Evolutionary conservation across 2,113 vertebrate species (phyloP), one percentile per base, ranked within the genome.

Genomic region (Glaucomys volans): DNA sequence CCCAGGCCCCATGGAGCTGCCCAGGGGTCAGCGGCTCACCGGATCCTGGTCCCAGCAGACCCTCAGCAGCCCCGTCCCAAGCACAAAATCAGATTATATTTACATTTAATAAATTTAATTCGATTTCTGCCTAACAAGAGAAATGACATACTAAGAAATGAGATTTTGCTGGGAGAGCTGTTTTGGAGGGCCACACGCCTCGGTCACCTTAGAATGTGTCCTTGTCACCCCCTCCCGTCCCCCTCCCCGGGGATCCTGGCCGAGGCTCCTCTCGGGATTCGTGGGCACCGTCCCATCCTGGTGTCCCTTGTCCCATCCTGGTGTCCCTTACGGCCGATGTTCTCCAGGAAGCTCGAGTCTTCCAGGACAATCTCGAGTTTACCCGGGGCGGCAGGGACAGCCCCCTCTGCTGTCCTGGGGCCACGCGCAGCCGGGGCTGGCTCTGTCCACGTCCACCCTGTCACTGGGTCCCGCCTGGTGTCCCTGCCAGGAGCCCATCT

Each of bases 61-160:
- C 54, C 20, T 57, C 54, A 22, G 54, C 54, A 1, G 40, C 40
- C 62, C 75, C 44, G 8, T 30, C 47, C 80, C 59, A 37, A 18
- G 50, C 13, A 88, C 59, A 94, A 67, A 96, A 80, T 77, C 17
- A 77, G 95, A 82, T 95, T 91, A 72, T 42, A 62, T 76, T 77
- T 81, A 93, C 82, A 96, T 91, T 66, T 54, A 91, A 96, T 89
- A 88, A 84, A 96, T 91, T 85, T 86, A 88, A 97, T 69, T 82
- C 37, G 74, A 96, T 90, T 95, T 87, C 80, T 96, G 71, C 75
- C 79, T 89, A 87, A 72, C 47, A 44, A 95, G 83, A 91, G 79
- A 87, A 96, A 94, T 44, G 8, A 74, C 91, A 90, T 35, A 62
- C 66, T 77, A 81, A 92, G 92, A 93, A 91, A 69, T 75, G 80